Base-by-base conservation (phyloP, 2,113 vertebrate species). In the Mellivora capensis region DNA sequence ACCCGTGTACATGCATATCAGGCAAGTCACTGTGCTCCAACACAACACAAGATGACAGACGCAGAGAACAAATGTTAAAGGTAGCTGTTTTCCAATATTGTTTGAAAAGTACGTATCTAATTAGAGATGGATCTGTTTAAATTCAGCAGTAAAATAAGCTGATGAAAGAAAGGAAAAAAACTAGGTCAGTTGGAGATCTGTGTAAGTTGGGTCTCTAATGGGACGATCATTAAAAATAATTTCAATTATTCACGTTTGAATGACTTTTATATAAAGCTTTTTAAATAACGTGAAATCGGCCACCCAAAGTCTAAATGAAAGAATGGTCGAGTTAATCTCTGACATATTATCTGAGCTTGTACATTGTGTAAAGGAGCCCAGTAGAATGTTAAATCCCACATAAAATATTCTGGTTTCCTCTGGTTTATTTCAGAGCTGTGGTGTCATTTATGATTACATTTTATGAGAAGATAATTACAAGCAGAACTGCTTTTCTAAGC, bases 191-290 rank as follows among this genome's bases (percentile, higher is more conserved):
- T 1, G 72, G 79, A 94, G 85, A 94, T 85, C 47, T 21, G 23
- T 72, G 95, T 87, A 52, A 79, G 47, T 89, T 80, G 91, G 42
- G 80, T 91, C 74, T 96, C 93, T 94, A 82, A 76, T 87, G 92
- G 89, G 87, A 52, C 47, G n/a, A 42, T 84, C 83, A 87, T 95
- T 97, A 96, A 95, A 95, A 85, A 93, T 93, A 95, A 94, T 96
- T 97, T 91, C 72, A 88, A 89, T 95, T 86, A 94, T 86, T 93
- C 85, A 85, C 67, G 4, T 94, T 77, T 71, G 91, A 93, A 54
- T 96, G 97, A 47, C 88, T 93, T 87, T 93, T 86, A 76, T 81
- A 61, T 59, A 92, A 94, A 71, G 64, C 71, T 37, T 89, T 90
- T 88, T 54, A 87, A 96, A 86, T 95, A 84, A 95, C 0, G 34